These are phyloP conservation scores for Cephalotes varians DNA, from an alignment of 2,888 invertebrate species.

Conservation along the genomic window DNA sequence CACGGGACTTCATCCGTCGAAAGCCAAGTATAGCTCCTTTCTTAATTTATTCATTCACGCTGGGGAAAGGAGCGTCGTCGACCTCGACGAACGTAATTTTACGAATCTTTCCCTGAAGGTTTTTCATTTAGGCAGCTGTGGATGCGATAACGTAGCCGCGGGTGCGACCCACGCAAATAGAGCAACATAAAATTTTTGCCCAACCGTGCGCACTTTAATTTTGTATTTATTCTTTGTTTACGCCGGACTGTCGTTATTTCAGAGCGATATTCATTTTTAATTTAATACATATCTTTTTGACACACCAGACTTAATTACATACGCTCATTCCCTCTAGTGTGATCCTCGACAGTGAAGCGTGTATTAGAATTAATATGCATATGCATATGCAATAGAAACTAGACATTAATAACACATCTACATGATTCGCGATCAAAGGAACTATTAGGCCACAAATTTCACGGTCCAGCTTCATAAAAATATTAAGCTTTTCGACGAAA, in stretches of 20 bases:
- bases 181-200: slow-evolving; percentile 17
- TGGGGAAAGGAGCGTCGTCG: slow-evolving; percentile 5
- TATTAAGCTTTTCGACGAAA: slow-evolving; percentile 36
- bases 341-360: background rate
- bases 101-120: slow-evolving; percentile 34
- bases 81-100: slow-evolving; percentile 37
- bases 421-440: slow-evolving; percentile 61
- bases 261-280: background rate
- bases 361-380: slow-evolving; percentile 48
- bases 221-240: slow-evolving; percentile 32
- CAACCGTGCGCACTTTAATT: slow-evolving; percentile 17
- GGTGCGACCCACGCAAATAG: background rate
- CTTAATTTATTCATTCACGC: slow-evolving; percentile 65
- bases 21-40: slow-evolving; percentile 45
- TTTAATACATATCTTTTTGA: slow-evolving; percentile 4
- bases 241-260: background rate
- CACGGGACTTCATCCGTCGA: slow-evolving; percentile 34
- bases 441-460: slow-evolving; percentile 52
- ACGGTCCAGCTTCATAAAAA: slow-evolving; percentile 51
- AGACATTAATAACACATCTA: slow-evolving; percentile 57
- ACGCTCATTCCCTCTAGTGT: background rate
- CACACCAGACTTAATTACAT: background rate
- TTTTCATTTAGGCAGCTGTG: background rate
- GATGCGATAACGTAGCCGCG: slow-evolving; percentile 4
- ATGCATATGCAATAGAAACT: slow-evolving; percentile 10